These are phyloP conservation scores for Phycodurus eques DNA, from an alignment of 2,113 vertebrate genomes.

Conservation along the genomic window DNA sequence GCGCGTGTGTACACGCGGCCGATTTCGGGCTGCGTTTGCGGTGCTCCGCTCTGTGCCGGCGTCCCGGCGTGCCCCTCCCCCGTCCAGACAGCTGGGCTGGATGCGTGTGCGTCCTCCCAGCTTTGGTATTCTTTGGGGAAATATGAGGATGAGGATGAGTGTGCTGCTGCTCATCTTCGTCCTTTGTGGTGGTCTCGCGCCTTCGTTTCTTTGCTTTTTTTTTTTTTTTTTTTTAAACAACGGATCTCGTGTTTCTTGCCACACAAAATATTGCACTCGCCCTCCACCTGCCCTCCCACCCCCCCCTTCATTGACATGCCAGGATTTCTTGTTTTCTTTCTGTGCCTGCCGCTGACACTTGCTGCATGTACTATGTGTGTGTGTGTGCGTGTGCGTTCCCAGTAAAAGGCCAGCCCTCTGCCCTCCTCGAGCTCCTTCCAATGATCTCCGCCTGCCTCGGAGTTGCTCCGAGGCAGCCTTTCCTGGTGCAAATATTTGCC, in stretches of 20 bases:
- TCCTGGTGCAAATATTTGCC: conserved; percentile 65
- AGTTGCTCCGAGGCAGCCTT: conserved; percentile 60
- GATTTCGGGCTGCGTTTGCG: too few species aligned
- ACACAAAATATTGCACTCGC: conserved; percentile 14
- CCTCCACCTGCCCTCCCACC: conserved; percentile 15
- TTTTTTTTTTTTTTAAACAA: conserved; percentile 12
- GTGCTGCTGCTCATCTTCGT: conserved; percentile 48
- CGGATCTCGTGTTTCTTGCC: neutral
- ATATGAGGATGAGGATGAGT: conserved; percentile 59
- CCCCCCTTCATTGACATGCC: conserved; percentile 19
- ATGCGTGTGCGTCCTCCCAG: conserved; percentile 7
- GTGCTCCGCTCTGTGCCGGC: conserved; percentile 53
- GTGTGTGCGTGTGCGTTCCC: conserved; percentile 19
- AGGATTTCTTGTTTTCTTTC: conserved; percentile 30
- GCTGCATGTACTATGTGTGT: neutral
- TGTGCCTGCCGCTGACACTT: conserved; percentile 24
- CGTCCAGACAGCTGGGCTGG: conserved; percentile 48
- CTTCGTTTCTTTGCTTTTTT: conserved; percentile 7
- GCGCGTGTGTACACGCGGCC: neutral
- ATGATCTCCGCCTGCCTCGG: conserved; percentile 42
- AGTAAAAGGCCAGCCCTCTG: conserved; percentile 24
- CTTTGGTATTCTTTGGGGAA: conserved; percentile 64
- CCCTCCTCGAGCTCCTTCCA: conserved; percentile 48
- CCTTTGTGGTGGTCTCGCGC: conserved; percentile 32
- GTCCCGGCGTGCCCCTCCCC: conserved; percentile 65